Base-by-base conservation (phyloP, 2,797 vertebrate genomes). In the Otolemur crassicaudatus region DNA sequence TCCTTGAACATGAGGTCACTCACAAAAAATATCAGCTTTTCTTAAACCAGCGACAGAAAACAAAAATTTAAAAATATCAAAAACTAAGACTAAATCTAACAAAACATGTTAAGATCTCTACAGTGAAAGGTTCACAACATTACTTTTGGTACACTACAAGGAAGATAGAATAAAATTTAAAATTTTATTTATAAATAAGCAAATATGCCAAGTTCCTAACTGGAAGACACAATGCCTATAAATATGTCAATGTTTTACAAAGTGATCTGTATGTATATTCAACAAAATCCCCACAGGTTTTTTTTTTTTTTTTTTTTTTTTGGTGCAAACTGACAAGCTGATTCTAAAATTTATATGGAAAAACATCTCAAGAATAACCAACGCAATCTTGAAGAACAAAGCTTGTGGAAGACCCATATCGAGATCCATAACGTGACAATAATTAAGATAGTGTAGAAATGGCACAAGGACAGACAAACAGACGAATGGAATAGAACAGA, bases 31-130 rank as follows among this genome's bases (percentile, higher is more conserved):
- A 70, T 27, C 29, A 40, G 27, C 34, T 92, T 92, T 91, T 87
- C 82, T 94, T 90, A 81, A 84, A 83, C 20, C 16, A 96, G 25
- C 49, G 75, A 77, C 7, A 94, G 90, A 84, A 86, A 95, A 90
- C 58, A 93, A 85, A 93, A 88, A 75, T 46, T 88, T 31, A 40
- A 84, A 93, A 88, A 69, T 61, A 65, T 67, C 63, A 43, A 70
- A 80, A 82, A n/a, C n/a, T 69, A 85, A 16, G 29, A 88, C 58
- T 87, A 91, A 87, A 73, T 46, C 43, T 84, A 84, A 79, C 16
- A 56, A 76, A 22, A 56, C 34, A 87, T 2, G 1, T 80, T 84
- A 94, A 58, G 34, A 87, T 14, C 22, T 80, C 46, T 49, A 90
- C 13, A 76, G 10, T 53, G 34, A 86, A 90, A 77, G 43, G 43